Base-by-base conservation (phyloP, 2,113 vertebrate species). In the Daubentonia madagascariensis region DNA sequence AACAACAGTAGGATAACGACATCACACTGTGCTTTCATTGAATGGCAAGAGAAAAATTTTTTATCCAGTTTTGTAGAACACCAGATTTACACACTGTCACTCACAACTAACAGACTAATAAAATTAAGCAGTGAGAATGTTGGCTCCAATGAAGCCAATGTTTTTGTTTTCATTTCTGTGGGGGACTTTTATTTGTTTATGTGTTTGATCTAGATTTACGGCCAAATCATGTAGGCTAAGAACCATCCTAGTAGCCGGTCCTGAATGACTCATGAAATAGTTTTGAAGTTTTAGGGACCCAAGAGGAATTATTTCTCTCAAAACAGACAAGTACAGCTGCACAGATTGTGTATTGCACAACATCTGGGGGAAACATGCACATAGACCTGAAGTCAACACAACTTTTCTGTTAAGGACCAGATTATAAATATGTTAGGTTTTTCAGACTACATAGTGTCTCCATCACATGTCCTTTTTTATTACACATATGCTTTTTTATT, bases 301-400 rank as follows among this genome's bases (percentile, higher is more conserved):
- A 67, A 70, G 11, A 65, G 28, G 10, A 87, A 43, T 73, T 61
- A 25, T 8, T 95, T 88, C 9, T 57, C 4, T 92, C 16, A 28
- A 30, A 45, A 72, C 2, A 70, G 4, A 7, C 52, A 37, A 61
- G 16, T 73, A 20, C 18, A 76, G 48, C 23, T 72, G 3, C 17
- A 37, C 2, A 79, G 20, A 2, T 25, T 52, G 32, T 23, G 13
- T 37, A 9, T 6, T 52, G 0, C 6, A 84, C 22, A 68, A 13
- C 6, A 57, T 25, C 6, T 5, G 2, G 17, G 6, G 4, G 35
- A 16, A 67, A 16, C 5, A 22, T 30, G 0, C 13, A 52, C n/a
- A 32, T 23, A 87, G 28, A 73, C 1, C 4, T 70, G 23, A 25
- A 17, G 1, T 50, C 43, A 68, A 40, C 3, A 70, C 5, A 75